A percentile compares a stretch with the other conserved stretches of the same genome.
Conservation (phyloP, 2,888 invertebrate genomes). For the Ganaspis brasiliensis region DNA sequence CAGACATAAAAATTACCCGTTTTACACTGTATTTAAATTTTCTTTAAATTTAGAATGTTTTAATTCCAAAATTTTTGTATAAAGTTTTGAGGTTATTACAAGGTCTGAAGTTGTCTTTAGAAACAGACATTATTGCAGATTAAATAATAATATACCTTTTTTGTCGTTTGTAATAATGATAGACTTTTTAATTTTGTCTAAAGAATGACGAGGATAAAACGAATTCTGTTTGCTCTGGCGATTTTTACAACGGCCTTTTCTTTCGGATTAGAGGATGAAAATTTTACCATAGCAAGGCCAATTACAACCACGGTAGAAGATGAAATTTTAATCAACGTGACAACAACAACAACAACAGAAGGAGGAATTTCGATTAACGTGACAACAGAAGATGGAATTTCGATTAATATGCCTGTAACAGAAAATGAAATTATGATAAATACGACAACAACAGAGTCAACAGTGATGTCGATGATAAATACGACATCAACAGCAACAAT, state of each 20-base stretch:
- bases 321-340: constrained; percentile 36
- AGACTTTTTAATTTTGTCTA: constrained; percentile 49
- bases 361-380: constrained; percentile 9
- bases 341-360: constrained; percentile 37
- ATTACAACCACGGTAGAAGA: constrained; percentile 46
- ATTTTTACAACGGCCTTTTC: constrained; percentile 61
- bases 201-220: constrained; percentile 73
- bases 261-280: neutral
- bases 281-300: constrained; percentile 34
- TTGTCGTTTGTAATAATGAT: neutral
- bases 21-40: no score
- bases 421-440: constrained; percentile 44
- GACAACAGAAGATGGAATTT: neutral
- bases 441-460: constrained; percentile 46
- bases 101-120: neutral
- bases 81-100: neutral
- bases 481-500: constrained; percentile 25
- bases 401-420: neutral
- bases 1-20: constrained; percentile 68
- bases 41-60: neutral
- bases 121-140: no score
- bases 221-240: constrained; percentile 64
- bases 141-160: neutral
- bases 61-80: neutral
- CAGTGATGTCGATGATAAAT: constrained; percentile 38